Percentiles rank a stretch among this genome's conserved stretches.
Conservation (phyloP, 2,888 invertebrate species). For the Eupithecia dodoneata region DNA sequence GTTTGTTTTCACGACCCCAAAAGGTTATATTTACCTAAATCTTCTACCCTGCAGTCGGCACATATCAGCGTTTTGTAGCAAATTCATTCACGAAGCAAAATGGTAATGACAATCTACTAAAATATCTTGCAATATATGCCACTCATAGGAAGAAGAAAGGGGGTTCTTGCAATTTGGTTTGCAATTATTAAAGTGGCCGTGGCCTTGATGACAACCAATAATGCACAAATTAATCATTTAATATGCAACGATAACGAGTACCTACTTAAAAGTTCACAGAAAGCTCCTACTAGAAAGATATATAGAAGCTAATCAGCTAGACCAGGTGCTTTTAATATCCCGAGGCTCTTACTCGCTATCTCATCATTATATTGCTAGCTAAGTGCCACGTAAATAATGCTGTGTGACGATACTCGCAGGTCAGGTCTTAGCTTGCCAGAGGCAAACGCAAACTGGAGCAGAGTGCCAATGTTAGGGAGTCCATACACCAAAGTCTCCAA, state of each 20-base stretch:
- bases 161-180: not conserved
- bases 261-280: not conserved
- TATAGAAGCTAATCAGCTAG: not conserved
- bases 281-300: not conserved
- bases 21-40: not conserved
- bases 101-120: not conserved
- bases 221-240: not conserved
- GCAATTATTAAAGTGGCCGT: not conserved
- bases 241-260: not conserved
- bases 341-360: not conserved
- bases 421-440: conserved; percentile 20
- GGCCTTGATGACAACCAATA: not conserved
- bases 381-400: not conserved
- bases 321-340: not conserved
- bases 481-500: not conserved
- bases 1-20: not conserved
- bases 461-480: conserved; percentile 2
- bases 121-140: not conserved
- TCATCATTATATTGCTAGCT: not conserved
- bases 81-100: not conserved
- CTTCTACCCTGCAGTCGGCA: not conserved
- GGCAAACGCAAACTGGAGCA: conserved; percentile 25
- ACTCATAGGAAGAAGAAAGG: not conserved
- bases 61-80: not conserved
- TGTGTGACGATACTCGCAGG: conserved; percentile 20